phyloP scores from a whole-genome alignment of 2,888 invertebrate species.

The Lasioglossum villosulum region DNA sequence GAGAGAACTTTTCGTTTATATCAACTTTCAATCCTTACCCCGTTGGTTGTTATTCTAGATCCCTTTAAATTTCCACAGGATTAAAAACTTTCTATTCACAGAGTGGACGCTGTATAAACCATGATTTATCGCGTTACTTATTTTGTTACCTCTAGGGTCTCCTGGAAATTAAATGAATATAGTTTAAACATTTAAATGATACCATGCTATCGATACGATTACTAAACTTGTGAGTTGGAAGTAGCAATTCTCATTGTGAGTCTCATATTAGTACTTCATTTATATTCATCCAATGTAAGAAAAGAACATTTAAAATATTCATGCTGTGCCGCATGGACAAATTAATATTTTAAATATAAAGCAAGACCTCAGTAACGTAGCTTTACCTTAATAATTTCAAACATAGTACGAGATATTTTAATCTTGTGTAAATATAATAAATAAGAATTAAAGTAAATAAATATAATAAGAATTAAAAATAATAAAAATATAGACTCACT shows the following conservation, averaged over 20 bases:
- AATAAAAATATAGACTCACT: background rate
- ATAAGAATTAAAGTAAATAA: no score
- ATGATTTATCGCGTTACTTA: background rate
- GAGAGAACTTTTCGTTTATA: background rate
- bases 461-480: background rate
- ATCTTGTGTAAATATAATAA: no score
- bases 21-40: background rate
- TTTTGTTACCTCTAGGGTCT: background rate
- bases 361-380: no score
- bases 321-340: background rate
- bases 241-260: background rate
- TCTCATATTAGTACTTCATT: background rate
- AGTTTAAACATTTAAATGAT: background rate
- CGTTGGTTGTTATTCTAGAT: background rate
- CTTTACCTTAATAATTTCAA: background rate
- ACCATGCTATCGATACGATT: background rate
- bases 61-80: slow-evolving; percentile 6
- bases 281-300: background rate
- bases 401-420: background rate
- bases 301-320: background rate
- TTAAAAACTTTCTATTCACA: slow-evolving; percentile 4
- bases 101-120: background rate
- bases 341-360: background rate
- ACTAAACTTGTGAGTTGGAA: background rate
- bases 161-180: background rate